Evolutionary conservation across 2,113 vertebrate genomes (phyloP), one percentile per base, ranked within the genome.

Genomic region (Merops nubicus): DNA sequence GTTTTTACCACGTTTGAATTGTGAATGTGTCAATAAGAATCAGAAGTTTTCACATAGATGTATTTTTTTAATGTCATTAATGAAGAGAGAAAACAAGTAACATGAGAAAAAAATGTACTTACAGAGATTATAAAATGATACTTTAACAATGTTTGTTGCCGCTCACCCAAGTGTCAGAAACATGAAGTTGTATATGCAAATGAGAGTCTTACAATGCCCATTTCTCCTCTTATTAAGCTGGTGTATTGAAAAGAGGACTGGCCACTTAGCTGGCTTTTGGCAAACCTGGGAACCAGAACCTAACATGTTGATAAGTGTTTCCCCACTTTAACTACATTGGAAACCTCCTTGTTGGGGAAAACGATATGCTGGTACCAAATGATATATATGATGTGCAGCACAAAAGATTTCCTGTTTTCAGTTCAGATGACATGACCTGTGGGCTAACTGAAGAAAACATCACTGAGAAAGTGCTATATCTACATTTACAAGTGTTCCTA

Each of bases 401-500:
- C 89, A 94, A 89, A 94, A 84, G 63, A 70, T 86, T 94, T 92
- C 78, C 92, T 96, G 89, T 91, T 91, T 96, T 60, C 29, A 2
- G 36, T 91, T 89, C 94, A n/a, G 68, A 2, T 67, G 85, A 90
- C 74, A 26, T 91, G 90, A 94, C 94, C 96, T 96, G 82, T 56
- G 92, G 88, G 70, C 88, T 91, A 89, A 38, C 77, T 88, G 92
- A 59, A 59, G 95, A 85, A 96, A 73, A 91, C 94, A 94, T 94
- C 85, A 89, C 85, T 79, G 93, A 82, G 76, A 95, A 96, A 95
- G 54, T 90, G 63, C 65, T 62, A 8, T 84, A 95, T 64, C 91
- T 97, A 51, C 67, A 54, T 79, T 93, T 97, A 96, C 91, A 97
- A 98, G 81, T 96, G 85, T 65, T 92, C 48, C 97, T 98, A 98